Base-by-base conservation (phyloP, 2,113 vertebrate species). In the Ascaphus truei region DNA sequence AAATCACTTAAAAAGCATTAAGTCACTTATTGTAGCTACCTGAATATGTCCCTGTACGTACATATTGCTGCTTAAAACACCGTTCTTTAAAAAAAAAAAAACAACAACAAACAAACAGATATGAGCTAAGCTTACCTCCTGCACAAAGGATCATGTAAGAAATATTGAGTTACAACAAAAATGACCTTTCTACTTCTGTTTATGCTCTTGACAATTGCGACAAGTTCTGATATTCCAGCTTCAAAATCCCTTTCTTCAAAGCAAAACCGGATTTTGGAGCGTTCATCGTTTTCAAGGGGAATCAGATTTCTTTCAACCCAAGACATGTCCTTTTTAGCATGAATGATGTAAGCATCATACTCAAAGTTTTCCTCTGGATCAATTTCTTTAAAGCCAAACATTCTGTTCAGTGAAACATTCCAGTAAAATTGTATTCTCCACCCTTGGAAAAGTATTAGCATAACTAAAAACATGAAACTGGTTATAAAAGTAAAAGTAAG, bases 371-470 rank as follows among this genome's bases (percentile, higher is more conserved):
- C 79, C 4, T 75, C 76, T 12, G 63, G 76, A 4, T 76, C 88
- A 71, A 89, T 80, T 45, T 96, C 92, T 57, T 86, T 94, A 65
- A 93, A 90, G 5, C 96, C 96, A 2, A 99, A 84, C 6, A 87
- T 79, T 55, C 91, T 88, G 72, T 91, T 95, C 37, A 95, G 84
- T 22, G 86, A 36, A 76, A 98, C 80, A 72, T 91, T 94, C 91
- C 93, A 96, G 52, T 93, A 94, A 76, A 98, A 99, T 71, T 85
- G 81, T 74, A 98, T 87, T 72, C 94, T 93, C 97, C 97, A 99
- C 10, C 95, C 94, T 30, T 97, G 91, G 72, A 95, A 95, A 13
- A 91, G 92, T 26, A 92, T 57, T 1, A 90, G 20, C 25, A 97
- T 67, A 1, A 90, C 84, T 0, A 45, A 36, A 13, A 82, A 60